Percentiles rank a stretch among this genome's conserved stretches.
Evolutionary conservation across 1,140 invertebrate species (phyloP).

Genomic region (Hypsibius dujardini): DNA sequence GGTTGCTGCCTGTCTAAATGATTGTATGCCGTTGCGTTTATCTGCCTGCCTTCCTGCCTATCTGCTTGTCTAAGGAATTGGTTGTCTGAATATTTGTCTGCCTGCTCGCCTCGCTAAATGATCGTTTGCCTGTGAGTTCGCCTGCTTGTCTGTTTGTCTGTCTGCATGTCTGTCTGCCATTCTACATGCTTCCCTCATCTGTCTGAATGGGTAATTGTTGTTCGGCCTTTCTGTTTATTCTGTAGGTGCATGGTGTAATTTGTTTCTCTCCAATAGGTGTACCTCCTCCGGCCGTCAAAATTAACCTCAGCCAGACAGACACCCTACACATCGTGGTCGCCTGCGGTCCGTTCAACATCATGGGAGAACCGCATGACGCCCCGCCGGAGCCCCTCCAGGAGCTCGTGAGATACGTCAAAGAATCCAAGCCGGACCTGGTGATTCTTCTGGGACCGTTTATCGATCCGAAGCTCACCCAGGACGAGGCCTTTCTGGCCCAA

Average conservation of each 20-base stretch:
- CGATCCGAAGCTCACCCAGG: neutral
- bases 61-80: no score
- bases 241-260: neutral
- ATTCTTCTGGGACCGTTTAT: constrained; percentile 9
- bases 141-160: no score
- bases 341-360: neutral
- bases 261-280: no score
- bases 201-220: neutral
- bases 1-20: no score
- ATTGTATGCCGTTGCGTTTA: no score
- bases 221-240: neutral
- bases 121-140: no score
- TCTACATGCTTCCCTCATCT: no score
- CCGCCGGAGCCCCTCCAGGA: neutral
- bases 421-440: neutral
- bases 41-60: no score
- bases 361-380: neutral
- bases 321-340: constrained; percentile 9
- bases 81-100: no score
- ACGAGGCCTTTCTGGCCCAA: neutral
- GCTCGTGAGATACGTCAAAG: neutral
- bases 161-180: no score
- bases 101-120: no score
- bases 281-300: neutral
- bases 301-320: neutral